A percentile compares a stretch with the other conserved stretches of the same genome.
phyloP scores from a whole-genome alignment of 2,797 vertebrate species.

The Sardinella longiceps region DNA sequence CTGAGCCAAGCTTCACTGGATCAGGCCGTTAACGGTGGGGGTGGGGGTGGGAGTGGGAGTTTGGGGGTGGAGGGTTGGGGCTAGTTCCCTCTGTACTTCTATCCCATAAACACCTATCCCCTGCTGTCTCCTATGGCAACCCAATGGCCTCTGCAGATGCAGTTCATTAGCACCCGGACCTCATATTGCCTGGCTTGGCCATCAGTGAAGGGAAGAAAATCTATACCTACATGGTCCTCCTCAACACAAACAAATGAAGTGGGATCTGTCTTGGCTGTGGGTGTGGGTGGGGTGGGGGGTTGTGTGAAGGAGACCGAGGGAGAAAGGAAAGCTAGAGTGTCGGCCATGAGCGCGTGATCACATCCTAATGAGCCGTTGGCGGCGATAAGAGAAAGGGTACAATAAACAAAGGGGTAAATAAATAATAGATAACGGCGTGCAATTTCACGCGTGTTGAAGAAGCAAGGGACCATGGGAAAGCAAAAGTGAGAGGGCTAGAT shows the following conservation, averaged over 20 bases:
- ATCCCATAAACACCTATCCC: slow-evolving; percentile 54
- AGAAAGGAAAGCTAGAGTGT: slow-evolving; percentile 45
- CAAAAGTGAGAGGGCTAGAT: slow-evolving; percentile 60
- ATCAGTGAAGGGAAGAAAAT: slow-evolving; percentile 83
- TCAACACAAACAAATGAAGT: slow-evolving; percentile 70
- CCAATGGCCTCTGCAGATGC: slow-evolving; percentile 92
- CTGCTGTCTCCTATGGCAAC: slow-evolving; percentile 79
- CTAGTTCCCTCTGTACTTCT: slow-evolving; percentile 39
- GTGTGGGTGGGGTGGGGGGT: slow-evolving; percentile 74
- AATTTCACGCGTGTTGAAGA: slow-evolving; percentile 77
- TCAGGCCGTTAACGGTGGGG: neutral
- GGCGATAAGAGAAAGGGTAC: slow-evolving; percentile 69
- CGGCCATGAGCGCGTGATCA: slow-evolving; percentile 51
- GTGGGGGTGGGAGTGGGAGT: neutral
- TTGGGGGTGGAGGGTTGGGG: neutral
- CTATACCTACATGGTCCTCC: slow-evolving; percentile 86
- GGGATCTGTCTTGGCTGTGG: slow-evolving; percentile 36
- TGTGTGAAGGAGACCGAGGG: slow-evolving; percentile 29
- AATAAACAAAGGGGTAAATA: slow-evolving; percentile 74
- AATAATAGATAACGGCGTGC: slow-evolving; percentile 74
- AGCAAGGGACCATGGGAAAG: slow-evolving; percentile 64
- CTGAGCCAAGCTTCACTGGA: neutral
- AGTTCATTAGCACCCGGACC: slow-evolving; percentile 98
- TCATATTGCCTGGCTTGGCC: slow-evolving; percentile 92
- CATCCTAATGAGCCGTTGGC: slow-evolving; percentile 62